Base-by-base conservation (phyloP, 1,140 invertebrate genomes). In the Vanessa atalanta region DNA sequence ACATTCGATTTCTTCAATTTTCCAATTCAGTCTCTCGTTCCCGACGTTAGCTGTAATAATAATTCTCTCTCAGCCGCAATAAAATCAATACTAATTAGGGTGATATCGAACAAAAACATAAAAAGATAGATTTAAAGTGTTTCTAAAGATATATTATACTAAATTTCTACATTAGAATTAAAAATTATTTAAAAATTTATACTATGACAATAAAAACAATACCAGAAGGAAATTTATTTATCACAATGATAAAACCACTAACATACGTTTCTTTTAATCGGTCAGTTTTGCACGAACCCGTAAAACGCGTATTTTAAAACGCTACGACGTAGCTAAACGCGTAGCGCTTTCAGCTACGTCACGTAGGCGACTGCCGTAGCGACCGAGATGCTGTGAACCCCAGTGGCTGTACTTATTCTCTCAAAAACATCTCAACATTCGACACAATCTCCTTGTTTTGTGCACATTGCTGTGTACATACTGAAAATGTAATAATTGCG, bases 311-410 rank as follows among this genome's bases (percentile, higher is more conserved):
- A 72, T 53, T 47, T 26, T 1, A 50, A 76, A 70, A 70, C 16
- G 72, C 80, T 79, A 83, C 81, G 75, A 48, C 80, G 84, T 83
- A 83, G 81, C 75, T 47, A 74, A 75, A 73, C 77, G 72, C 83
- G 87, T 88, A 88, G 86, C 83, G 73, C 70, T 70, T 70, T 65
- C 73, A 60, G 78, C 86, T 85, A 88, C 85, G 84, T 73, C 76
- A 80, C 84, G 88, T 86, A 88, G 84, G 79, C 73, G 81, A 91
- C 88, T 91, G 87, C 82, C 88, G 89, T 86, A 87, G 80, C 81
- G 51, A 65, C 64, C 65, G 79, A 69, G 76, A 77, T 68, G 70
- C 70, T 70, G 76, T 53, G 20, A 75, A 77, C 63, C 76, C 73
- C 66, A 64, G 50, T 65, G 65, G 69, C 37, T 71, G 66, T 77